phyloP scores from a whole-genome alignment of 2,888 invertebrate species.

The Ophioninae sp. region DNA sequence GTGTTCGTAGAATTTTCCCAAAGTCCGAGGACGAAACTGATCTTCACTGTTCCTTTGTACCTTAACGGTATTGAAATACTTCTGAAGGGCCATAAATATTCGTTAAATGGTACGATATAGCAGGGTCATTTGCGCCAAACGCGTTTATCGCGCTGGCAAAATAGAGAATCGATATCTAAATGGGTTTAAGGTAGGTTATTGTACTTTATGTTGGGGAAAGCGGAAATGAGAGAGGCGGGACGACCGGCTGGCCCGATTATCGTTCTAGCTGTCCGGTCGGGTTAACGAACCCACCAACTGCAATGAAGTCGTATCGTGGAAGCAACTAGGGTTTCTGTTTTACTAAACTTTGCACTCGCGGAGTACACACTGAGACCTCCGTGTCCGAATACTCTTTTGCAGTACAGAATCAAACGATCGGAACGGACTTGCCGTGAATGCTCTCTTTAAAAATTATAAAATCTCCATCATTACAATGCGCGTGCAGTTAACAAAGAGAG shows the following conservation, averaged over 20 bases:
- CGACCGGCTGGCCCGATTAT: slow-evolving; percentile 34
- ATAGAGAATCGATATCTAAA: slow-evolving; percentile 75
- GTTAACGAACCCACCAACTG: slow-evolving; percentile 6
- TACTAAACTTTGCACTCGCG: not conserved
- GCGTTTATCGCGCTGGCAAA: slow-evolving; percentile 67
- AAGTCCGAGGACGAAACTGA: not conserved
- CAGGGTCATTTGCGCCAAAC: slow-evolving; percentile 67
- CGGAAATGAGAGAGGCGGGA: not conserved
- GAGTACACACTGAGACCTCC: not conserved
- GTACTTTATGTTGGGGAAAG: slow-evolving; percentile 60
- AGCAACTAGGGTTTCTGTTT: slow-evolving; percentile 5
- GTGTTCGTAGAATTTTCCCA: not conserved
- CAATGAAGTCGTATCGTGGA: slow-evolving; percentile 17
- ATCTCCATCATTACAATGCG: not conserved
- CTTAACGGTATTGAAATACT: slow-evolving; percentile 24
- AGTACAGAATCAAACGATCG: not conserved
- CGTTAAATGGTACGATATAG: slow-evolving; percentile 72
- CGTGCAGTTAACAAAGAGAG: not conserved
- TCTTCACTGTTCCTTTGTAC: not conserved
- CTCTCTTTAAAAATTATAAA: not conserved
- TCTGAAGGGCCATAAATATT: slow-evolving; percentile 69
- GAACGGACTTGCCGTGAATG: not conserved
- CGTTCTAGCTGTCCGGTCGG: slow-evolving; percentile 21
- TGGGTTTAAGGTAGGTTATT: slow-evolving; percentile 65
- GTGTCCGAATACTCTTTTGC: not conserved